Conservation (phyloP, 37 sponge, comb jelly and placozoan species). For the Chondrosia reniformis region DNA sequence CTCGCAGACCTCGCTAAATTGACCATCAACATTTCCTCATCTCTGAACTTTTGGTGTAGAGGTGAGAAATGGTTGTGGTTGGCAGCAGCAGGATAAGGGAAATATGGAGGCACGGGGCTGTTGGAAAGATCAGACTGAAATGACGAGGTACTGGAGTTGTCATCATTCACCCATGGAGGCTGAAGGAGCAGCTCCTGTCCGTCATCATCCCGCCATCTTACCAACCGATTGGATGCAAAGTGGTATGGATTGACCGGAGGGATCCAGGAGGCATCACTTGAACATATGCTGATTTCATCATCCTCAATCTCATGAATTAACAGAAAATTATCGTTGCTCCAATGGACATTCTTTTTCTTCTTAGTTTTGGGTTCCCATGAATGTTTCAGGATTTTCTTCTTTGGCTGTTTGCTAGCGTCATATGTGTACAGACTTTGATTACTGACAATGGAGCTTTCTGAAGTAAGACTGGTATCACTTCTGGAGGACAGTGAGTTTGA, state of each 20-base stretch:
- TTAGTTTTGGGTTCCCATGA: conserved; percentile 2
- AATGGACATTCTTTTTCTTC: conserved; percentile 47
- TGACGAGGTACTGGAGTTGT: neutral
- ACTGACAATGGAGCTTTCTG: conserved; percentile 29
- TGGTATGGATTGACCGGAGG: conserved; percentile 36
- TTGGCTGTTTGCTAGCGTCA: conserved; percentile 50
- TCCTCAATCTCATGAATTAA: neutral
- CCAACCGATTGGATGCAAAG: conserved; percentile 2
- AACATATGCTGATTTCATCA: neutral
- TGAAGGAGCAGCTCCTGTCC: neutral
- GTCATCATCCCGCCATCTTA: conserved; percentile 11
- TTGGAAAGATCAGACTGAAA: neutral
- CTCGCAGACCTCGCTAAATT: neutral
- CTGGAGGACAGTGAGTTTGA: conserved; percentile 46
- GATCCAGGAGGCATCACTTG: conserved; percentile 32
- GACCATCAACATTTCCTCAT: neutral
- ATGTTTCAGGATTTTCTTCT: conserved; percentile 58
- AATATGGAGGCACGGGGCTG: neutral
- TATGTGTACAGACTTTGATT: too few species aligned
- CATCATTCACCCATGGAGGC: neutral
- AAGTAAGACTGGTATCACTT: conserved; percentile 61
- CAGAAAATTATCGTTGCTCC: conserved; percentile 25
- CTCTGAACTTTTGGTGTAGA: neutral
- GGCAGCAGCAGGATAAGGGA: too few species aligned
- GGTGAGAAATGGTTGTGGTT: neutral